These are phyloP conservation scores for Caenorhabditis wallacei DNA, from an alignment of 2,888 invertebrate genomes.

Conservation along the genomic window DNA sequence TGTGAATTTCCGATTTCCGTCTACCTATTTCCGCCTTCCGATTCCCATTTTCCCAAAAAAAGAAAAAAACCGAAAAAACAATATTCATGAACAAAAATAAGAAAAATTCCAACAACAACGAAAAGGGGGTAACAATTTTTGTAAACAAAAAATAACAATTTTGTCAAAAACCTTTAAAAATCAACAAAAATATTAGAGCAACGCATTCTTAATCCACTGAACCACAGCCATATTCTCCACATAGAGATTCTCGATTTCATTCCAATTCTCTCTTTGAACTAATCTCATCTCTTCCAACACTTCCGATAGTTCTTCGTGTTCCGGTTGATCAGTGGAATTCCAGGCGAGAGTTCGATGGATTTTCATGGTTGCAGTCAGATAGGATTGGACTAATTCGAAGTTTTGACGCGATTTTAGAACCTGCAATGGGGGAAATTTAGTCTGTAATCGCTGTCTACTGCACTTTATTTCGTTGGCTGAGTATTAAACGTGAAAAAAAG, in stretches of 20 bases:
- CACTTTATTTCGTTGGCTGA: no score
- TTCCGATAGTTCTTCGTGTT: slow-evolving; percentile 12
- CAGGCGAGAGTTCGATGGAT: slow-evolving; percentile 83
- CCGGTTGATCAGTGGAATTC: not conserved
- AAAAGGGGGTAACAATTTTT: not conserved
- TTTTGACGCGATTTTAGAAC: slow-evolving; percentile 89
- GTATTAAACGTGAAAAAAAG: not conserved
- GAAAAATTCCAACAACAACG: not conserved
- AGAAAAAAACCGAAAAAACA: no score
- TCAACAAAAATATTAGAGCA: slow-evolving; percentile 65
- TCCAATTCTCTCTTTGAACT: slow-evolving; percentile 51
- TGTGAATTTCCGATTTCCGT: no score
- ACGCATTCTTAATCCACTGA: slow-evolving; percentile 77
- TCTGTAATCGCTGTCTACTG: no score
- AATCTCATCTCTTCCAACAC: slow-evolving; percentile 47
- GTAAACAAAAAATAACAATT: slow-evolving; percentile 6
- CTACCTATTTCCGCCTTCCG: no score
- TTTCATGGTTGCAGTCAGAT: slow-evolving; percentile 92
- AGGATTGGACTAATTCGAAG: slow-evolving; percentile 94
- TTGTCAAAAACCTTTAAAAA: no score
- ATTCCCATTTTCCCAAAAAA: no score
- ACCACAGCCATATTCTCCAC: slow-evolving; percentile 72
- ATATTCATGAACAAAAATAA: slow-evolving; percentile 1
- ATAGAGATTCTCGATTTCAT: slow-evolving; percentile 60
- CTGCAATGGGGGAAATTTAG: slow-evolving; percentile 84